phyloP scores from a whole-genome alignment of 2,113 vertebrate species.

The Mesitornis unicolor region DNA sequence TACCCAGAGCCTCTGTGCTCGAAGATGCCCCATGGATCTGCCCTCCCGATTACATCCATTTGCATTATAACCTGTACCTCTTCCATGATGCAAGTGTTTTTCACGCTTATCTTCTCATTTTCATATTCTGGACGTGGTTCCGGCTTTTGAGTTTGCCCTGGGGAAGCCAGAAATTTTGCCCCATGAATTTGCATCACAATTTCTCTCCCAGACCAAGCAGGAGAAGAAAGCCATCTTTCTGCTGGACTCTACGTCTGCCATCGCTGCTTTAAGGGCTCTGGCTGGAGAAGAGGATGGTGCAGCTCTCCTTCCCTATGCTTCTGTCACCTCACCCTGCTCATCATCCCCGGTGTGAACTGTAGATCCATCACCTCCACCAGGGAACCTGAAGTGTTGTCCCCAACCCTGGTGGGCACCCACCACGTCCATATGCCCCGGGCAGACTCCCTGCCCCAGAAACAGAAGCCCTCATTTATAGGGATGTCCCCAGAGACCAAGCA shows the following conservation, averaged over 20 bases:
- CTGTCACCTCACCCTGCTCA: neutral
- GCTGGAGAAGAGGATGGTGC: neutral
- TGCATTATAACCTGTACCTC: neutral
- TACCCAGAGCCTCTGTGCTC: neutral
- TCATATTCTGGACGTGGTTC: neutral
- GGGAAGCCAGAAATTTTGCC: neutral
- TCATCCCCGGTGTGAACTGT: accelerated
- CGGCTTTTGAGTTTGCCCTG: neutral
- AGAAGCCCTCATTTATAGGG: accelerated
- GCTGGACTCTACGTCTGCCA: neutral
- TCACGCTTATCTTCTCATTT: neutral
- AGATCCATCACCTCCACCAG: neutral
- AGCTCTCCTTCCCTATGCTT: too few relatives aligned
- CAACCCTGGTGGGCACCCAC: too few relatives aligned
- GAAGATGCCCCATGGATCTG: neutral
- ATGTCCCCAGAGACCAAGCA: neutral
- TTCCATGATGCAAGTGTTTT: neutral
- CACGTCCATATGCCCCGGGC: too few relatives aligned
- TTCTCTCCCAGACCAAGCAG: neutral
- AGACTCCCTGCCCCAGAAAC: neutral
- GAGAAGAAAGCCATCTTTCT: neutral
- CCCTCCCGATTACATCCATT: neutral
- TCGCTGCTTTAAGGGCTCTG: neutral
- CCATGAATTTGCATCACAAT: too few relatives aligned
- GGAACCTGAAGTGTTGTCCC: neutral